Base-by-base conservation (phyloP, 2,888 invertebrate species). In the Coelogynopora nodosa region DNA sequence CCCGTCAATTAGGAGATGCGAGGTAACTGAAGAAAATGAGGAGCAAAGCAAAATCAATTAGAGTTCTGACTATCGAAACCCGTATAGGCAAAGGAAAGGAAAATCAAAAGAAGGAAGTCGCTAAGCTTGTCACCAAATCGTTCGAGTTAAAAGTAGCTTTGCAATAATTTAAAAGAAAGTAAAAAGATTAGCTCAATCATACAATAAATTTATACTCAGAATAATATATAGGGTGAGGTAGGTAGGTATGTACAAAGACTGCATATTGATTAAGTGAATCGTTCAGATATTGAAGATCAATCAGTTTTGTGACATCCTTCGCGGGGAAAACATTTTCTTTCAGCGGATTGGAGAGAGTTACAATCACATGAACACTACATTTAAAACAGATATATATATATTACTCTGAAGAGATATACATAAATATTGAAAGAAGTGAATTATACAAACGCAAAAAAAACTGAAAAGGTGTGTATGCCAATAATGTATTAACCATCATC, bases 211-310 rank as follows among this genome's bases (percentile, higher is more conserved):
- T 49, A 74, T 74, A 74, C 18, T n/a, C 18, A 13, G 23, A 10
- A 13, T 26, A 74, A 26, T n/a, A 13, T n/a, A 74, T 10, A 74
- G 23, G 27, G 18, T 49, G 5, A 26, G 2, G 18, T 74, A 26
- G 18, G 74, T 23, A 74, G 74, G 23, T 74, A 74, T 74, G 74
- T 74, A 74, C 74, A 74, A 23, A 74, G 23, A 74, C 74, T 74
- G 74, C 74, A 74, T 74, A 74, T 74, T 74, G 10, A 74, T 74
- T 13, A 74, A 74, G 74, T 74, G 74, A 74, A n/a, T 74, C 74
- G 74, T 23, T 74, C 5, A 26, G 23, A 49, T 49, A 49, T 49
- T 13, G 5, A 13, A 13, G 5, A 18, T 13, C 5, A 49, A 49
- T 49, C 49, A 18, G 5, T n/a, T 74, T 74, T 74, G 27, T 26